phyloP scores from a whole-genome alignment of 2,888 invertebrate species.

The Callyntrura guangdongensis region DNA sequence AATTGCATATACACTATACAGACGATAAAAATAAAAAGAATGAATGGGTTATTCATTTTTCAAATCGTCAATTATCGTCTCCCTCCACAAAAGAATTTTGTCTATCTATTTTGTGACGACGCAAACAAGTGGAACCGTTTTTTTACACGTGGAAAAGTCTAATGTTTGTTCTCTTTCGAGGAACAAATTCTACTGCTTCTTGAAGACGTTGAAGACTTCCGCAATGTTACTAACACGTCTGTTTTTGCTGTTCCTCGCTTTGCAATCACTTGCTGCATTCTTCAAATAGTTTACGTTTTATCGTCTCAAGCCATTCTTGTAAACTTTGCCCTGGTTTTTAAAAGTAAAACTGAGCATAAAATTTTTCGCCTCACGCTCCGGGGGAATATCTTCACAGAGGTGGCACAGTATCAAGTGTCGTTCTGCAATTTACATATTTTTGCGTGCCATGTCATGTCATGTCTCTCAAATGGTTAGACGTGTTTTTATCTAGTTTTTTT shows the following conservation, averaged over 20 bases:
- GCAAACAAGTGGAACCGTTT: constrained; percentile 34
- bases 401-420: no score
- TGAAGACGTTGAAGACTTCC: background rate
- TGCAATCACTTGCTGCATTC: background rate
- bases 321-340: background rate
- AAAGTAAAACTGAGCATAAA: background rate
- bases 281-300: constrained; percentile 20
- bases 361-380: background rate
- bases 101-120: no score
- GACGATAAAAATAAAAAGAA: constrained; percentile 1
- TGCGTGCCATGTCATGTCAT: no score
- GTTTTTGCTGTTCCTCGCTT: background rate
- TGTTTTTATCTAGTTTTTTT: background rate
- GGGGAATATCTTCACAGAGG: no score
- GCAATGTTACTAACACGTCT: constrained; percentile 29
- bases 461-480: constrained; percentile 39
- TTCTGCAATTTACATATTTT: constrained; percentile 46
- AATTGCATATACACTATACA: no score
- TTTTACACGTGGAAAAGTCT: background rate
- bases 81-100: no score
- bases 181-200: background rate
- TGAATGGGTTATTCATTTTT: constrained; percentile 44
- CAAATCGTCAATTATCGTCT: constrained; percentile 21
- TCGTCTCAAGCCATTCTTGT: background rate
- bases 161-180: background rate